These are phyloP conservation scores for Caenorhabditis briggsae DNA, from an alignment of 1,140 invertebrate species.

Conservation along the genomic window DNA sequence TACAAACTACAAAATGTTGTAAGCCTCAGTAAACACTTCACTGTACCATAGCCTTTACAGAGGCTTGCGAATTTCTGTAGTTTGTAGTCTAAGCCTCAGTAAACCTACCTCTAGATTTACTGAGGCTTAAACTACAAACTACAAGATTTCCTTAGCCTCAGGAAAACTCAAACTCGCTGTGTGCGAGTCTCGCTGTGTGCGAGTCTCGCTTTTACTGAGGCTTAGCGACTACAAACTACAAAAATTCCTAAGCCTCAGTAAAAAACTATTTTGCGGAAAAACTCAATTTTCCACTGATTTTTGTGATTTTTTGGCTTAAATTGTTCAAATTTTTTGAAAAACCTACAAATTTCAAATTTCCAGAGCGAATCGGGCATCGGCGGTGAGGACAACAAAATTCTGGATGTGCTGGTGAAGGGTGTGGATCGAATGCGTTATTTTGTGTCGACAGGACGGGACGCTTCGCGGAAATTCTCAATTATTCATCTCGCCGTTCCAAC, in stretches of 20 bases:
- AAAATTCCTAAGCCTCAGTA: conserved; percentile 1
- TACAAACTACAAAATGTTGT: too few species aligned
- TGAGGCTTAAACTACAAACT: not conserved
- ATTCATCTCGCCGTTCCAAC: conserved; percentile 66
- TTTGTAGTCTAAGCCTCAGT: too few species aligned
- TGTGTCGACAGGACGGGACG: conserved; percentile 59
- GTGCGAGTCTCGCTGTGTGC: too few species aligned
- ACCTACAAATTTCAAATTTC: conserved; percentile 48
- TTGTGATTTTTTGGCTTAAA: not conserved
- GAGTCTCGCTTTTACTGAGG: too few species aligned
- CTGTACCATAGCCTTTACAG: too few species aligned
- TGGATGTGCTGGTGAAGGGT: conserved; percentile 64
- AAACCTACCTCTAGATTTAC: not conserved
- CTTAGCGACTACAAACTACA: not conserved
- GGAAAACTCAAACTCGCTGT: not conserved
- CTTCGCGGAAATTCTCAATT: conserved; percentile 63
- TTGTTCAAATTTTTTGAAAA: not conserved
- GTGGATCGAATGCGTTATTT: conserved; percentile 67
- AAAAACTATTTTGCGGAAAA: too few species aligned
- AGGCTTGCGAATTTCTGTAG: too few species aligned
- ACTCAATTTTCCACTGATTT: not conserved
- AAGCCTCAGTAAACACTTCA: too few species aligned
- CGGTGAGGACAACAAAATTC: conserved; percentile 60
- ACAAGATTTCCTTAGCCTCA: conserved; percentile 13
- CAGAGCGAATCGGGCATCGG: conserved; percentile 67